Base-by-base conservation (phyloP, 2,888 invertebrate species). In the Tenthredo livida region DNA sequence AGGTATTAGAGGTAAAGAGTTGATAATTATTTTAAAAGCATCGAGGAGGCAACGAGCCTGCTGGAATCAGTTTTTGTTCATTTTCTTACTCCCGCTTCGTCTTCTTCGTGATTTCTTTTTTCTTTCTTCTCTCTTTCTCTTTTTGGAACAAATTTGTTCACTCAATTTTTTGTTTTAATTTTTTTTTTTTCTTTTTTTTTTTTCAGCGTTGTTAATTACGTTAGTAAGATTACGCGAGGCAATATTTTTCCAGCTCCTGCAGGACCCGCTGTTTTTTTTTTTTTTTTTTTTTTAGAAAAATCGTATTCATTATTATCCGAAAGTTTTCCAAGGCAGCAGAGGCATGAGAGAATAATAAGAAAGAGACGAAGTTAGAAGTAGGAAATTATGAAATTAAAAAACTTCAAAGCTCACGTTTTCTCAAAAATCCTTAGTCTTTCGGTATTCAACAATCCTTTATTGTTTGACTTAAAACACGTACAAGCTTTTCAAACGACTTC, bases 1-100 rank as follows among this genome's bases (percentile, higher is more conserved):
- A 80, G 37, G 78, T 61, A 80, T 80, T 80, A 61, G 61, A 58
- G 50, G n/a, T 80, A 58, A 80, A 80, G 58, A 80, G 58, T 61
- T 80, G 61, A 58, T 58, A 80, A 80, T 80, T 80, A 80, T 80
- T 80, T 80, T 61, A 80, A 80, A 80, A 80, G 58, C 80, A 40
- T 80, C 80, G 50, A 54, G 77, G 25, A 17, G 70, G 25, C 9
- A 25, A 25, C 77, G 33, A 54, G 29, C 17, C 54, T 33, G 12
- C n/a, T 54, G 47, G 54, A 77, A 50, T 77, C n/a, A 33, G 37
- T 77, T 75, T 50, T 75, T 43, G 25, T 47, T 47, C 21, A 47
- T 75, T 75, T 47, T 21, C 37, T 12, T 73, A n/a, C n/a, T n/a
- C n/a, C n/a, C n/a, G n/a, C n/a, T 72, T 17, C 72, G 7, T 29